These are phyloP conservation scores for Danio aesculapii DNA, from an alignment of 2,797 vertebrate genomes.

Conservation along the genomic window DNA sequence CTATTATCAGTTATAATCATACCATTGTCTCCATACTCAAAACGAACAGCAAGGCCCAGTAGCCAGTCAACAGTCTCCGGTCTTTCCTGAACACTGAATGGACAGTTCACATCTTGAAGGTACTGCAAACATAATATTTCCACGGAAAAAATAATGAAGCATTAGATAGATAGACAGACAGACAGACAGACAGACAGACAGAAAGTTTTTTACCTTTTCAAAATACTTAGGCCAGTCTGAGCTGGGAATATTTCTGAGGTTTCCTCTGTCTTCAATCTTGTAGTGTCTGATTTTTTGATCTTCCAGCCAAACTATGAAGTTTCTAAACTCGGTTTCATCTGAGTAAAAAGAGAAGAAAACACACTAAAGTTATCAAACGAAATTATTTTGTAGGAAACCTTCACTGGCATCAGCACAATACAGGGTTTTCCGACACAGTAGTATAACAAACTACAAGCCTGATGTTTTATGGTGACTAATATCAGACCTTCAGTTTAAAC, in stretches of 20 bases:
- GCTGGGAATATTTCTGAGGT: conserved; percentile 93
- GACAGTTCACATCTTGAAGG: conserved; percentile 91
- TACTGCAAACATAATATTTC: conserved; percentile 78
- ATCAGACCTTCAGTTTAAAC: background rate
- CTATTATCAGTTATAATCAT: conserved; percentile 32
- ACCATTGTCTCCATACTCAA: conserved; percentile 98
- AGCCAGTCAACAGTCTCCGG: conserved; percentile 94
- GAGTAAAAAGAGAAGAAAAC: conserved; percentile 30
- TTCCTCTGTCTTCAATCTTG: conserved; percentile 96
- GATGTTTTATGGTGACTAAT: background rate
- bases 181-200: too few species aligned
- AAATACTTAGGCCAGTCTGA: conserved; percentile 92
- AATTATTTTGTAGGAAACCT: background rate
- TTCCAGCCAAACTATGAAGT: conserved; percentile 98
- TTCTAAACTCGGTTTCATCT: conserved; percentile 98
- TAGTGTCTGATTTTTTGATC: conserved; percentile 98
- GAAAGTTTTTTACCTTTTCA: conserved; percentile 82
- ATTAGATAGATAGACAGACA: too few species aligned
- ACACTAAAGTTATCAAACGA: background rate
- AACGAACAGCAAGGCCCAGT: conserved; percentile 92
- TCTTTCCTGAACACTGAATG: conserved; percentile 86
- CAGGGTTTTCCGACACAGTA: background rate
- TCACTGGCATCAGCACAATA: background rate
- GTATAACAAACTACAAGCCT: background rate
- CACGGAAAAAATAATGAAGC: too few species aligned